Evolutionary conservation across 2,888 invertebrate genomes (phyloP).

Genomic region (Cataglyphis livida): DNA sequence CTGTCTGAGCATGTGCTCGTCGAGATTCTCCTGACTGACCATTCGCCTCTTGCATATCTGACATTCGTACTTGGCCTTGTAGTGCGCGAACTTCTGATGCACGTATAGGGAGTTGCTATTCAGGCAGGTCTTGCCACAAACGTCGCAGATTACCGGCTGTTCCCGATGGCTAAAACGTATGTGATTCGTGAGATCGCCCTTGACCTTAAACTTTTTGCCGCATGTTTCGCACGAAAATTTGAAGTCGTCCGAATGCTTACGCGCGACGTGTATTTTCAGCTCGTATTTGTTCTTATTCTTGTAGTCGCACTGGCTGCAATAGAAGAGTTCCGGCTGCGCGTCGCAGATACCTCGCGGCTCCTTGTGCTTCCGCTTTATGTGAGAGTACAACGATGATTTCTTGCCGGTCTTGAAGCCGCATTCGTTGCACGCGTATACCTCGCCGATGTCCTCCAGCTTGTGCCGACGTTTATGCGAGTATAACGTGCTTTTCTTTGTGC

Average conservation of each 20-base stretch:
- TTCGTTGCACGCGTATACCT: constrained; percentile 79
- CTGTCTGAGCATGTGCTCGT: constrained; percentile 83
- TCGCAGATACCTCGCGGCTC: constrained; percentile 56
- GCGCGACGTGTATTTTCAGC: constrained; percentile 79
- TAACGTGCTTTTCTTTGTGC: constrained; percentile 79
- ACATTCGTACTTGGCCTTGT: constrained; percentile 84
- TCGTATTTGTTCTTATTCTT: constrained; percentile 80
- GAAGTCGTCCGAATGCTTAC: constrained; percentile 79
- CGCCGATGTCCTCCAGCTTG: constrained; percentile 58
- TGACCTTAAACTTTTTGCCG: constrained; percentile 81
- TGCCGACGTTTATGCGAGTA: constrained; percentile 81
- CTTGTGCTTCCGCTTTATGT: constrained; percentile 82
- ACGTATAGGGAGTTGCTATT: constrained; percentile 83
- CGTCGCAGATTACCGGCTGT: constrained; percentile 80
- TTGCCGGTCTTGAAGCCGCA: constrained; percentile 81
- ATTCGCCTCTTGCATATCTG: constrained; percentile 83
- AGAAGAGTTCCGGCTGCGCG: constrained; percentile 66
- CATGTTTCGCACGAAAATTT: constrained; percentile 80
- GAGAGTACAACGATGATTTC: constrained; percentile 81
- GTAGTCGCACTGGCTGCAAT: constrained; percentile 74
- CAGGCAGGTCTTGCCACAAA: constrained; percentile 83
- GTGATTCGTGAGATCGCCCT: constrained; percentile 81
- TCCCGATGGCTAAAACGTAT: constrained; percentile 80
- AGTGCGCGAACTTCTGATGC: constrained; percentile 83
- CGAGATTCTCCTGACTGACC: constrained; percentile 86